Evolutionary conservation across 2,797 vertebrate species (phyloP), one percentile per base, ranked within the genome.

Genomic region (Lerista edwardsae): DNA sequence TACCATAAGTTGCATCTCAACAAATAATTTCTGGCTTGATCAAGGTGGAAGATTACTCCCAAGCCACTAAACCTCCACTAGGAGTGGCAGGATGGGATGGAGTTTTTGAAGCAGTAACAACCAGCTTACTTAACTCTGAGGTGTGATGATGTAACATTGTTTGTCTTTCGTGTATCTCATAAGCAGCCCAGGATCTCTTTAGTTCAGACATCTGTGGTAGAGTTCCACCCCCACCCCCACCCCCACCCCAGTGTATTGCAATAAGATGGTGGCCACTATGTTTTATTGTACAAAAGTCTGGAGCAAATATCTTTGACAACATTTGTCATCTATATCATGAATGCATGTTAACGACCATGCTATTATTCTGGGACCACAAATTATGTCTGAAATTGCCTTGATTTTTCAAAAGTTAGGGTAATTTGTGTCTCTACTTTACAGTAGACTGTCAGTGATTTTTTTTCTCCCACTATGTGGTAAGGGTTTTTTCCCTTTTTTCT

Each of bases 11-110:
- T 55, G 73, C 72, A 57, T 57, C 55, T 55, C 34, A 57, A 4
- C 64, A 85, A 80, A 80, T 61, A 69, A 51, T 36, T 36, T 36
- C 55, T 81, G 64, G 71, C 11, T 25, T 77, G 23, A 81, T 80
- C 39, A 80, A 39, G 31, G 34, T 29, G 47, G 44, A 11, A 44
- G 62, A 44, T 71, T 61, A 76, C 29, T n/a, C 39, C 41, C 31
- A 69, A 81, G 3, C 34, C 39, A 59, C 36, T n/a, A 75, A 59
- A 6, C n/a, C n/a, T 76, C 10, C 39, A 75, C 61, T 79, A 73
- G 57, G 21, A 59, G 23, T 75, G 36, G 51, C 17, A 47, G 2
- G 19, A 17, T 34, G 19, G n/a, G 6, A 4, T 72, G 23, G 71
- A 34, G 6, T 12, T 44, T 82, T 73, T 44, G 57, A 82, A 73